Evolutionary conservation across 1,140 invertebrate species (phyloP), one percentile per base, ranked within the genome.

Genomic region (Papilio polyxenes): DNA sequence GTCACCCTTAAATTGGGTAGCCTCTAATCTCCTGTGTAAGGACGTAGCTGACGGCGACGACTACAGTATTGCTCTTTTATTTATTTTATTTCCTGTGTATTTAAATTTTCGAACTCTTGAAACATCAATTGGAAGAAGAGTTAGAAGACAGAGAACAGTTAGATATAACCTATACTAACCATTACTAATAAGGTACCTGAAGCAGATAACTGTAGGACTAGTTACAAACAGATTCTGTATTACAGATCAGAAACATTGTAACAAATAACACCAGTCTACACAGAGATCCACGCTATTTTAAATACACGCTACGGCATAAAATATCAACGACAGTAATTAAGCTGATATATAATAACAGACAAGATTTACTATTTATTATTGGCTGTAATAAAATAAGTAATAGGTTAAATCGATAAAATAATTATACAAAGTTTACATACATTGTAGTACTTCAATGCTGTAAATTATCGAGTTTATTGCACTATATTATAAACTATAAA

Each of bases 191-290:
- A 78, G 56, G 62, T 62, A 40, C 62, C 76, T 62, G 37, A 56
- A 80, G n/a, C 78, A 80, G 37, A 65, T 80, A 80, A 65, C 78
- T 69, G 78, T 80, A n/a, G 40, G 37, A 80, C 37, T 40, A 65
- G 17, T 80, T 69, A 69, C 59, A 20, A 2, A 69, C 59, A 78
- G 15, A 80, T 80, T 59, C 59, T 65, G 8, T 62, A 44, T 40
- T 65, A 65, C 78, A 17, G 56, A 65, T 48, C 40, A 23, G 56
- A 80, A 44, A 80, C 78, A 48, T 80, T 80, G 78, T 80, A 80
- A 69, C 44, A 48, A 80, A 69, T 48, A 65, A 80, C 40, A 80
- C n/a, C 20, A 79, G 31, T 7, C 31, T 49, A 17, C 75, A 56
- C 51, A 15, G 78, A 80, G 20, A 40, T 31, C 31, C 76, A 20